phyloP scores from a whole-genome alignment of 2,797 vertebrate genomes.

The Bothrops alternatus region DNA sequence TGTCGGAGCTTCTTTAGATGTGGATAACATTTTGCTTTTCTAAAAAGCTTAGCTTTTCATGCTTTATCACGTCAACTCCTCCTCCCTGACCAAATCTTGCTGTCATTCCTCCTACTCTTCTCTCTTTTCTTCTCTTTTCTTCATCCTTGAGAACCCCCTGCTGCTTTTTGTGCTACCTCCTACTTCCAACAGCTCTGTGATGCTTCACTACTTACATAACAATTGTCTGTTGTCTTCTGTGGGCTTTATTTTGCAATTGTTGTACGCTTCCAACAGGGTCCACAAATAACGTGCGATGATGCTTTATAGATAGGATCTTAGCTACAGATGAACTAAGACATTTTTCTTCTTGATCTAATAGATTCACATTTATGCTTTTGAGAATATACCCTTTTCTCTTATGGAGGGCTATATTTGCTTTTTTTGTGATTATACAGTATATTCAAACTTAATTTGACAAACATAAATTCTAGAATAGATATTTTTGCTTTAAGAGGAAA shows the following conservation, averaged over 20 bases:
- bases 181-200: neutral
- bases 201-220: neutral
- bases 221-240: neutral
- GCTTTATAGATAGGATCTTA: neutral
- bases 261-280: neutral
- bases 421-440: neutral
- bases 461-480: neutral
- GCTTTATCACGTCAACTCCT: slow-evolving; percentile 24
- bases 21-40: slow-evolving; percentile 44
- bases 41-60: slow-evolving; percentile 26
- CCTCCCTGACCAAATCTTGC: rapidly evolving
- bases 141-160: neutral
- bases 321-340: neutral
- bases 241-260: neutral
- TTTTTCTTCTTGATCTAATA: neutral
- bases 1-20: slow-evolving; percentile 23
- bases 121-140: rapidly evolving
- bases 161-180: neutral
- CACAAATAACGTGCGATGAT: neutral
- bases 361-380: neutral
- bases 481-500: neutral
- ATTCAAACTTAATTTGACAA: neutral
- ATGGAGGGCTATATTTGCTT: neutral
- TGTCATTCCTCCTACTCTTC: neutral
- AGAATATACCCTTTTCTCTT: neutral